Conservation (phyloP, 2,797 vertebrate genomes). For the Bradypodion pumilum region DNA sequence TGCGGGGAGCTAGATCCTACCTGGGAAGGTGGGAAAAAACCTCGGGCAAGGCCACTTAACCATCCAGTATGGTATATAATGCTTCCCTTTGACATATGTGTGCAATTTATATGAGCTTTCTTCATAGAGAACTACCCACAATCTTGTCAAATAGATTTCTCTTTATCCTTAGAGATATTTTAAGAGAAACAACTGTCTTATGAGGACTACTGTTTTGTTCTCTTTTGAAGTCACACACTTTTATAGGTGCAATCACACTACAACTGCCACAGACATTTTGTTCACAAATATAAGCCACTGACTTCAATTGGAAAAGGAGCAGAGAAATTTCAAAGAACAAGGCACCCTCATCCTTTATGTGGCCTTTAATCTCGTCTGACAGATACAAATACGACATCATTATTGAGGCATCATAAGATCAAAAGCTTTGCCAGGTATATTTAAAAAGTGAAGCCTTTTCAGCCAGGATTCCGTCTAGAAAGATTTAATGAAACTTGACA, state of each 20-base stretch:
- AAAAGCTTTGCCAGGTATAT: constrained; percentile 10
- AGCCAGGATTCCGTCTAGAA: not conserved
- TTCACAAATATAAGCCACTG: constrained; percentile 1
- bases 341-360: not conserved
- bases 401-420: not conserved
- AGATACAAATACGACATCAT: not conserved
- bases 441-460: not conserved
- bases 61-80: not conserved
- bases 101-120: not conserved
- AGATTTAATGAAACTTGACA: not conserved
- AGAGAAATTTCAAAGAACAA: not conserved
- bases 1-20: no score
- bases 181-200: not conserved
- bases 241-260: not conserved
- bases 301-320: constrained; percentile 5
- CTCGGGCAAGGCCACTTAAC: not conserved
- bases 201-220: not conserved
- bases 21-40: not conserved
- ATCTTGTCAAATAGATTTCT: not conserved
- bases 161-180: not conserved
- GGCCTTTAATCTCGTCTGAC: not conserved
- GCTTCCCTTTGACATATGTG: not conserved
- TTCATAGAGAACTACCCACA: not conserved
- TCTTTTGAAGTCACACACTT: constrained; percentile 9
- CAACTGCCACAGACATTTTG: not conserved